Conservation (phyloP, 2,888 invertebrate species). For the Thelaira solivaga region DNA sequence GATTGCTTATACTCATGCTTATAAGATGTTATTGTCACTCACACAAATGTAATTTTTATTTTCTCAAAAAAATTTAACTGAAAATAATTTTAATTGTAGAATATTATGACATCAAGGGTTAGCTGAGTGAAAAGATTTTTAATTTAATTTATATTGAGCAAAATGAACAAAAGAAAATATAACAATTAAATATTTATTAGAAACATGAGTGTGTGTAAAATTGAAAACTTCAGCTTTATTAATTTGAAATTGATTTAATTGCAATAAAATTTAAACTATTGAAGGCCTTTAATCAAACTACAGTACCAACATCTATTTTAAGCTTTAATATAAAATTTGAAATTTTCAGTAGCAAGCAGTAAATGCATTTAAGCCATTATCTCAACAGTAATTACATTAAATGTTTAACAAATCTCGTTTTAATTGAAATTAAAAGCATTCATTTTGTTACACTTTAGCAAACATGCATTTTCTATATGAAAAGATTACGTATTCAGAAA, state of each 20-base stretch:
- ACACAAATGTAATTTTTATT: not conserved
- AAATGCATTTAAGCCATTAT: not conserved
- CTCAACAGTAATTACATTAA: constrained; percentile 24
- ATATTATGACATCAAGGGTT: too few relatives aligned
- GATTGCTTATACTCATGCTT: not conserved
- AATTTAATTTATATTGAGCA: not conserved
- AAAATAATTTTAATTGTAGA: too few relatives aligned
- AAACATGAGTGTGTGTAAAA: too few relatives aligned
- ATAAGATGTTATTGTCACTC: not conserved
- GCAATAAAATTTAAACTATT: too few relatives aligned
- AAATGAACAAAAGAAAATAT: not conserved
- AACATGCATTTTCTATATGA: not conserved
- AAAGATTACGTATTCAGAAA: not conserved
- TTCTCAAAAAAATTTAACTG: not conserved
- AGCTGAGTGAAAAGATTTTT: too few relatives aligned
- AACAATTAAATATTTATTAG: too few relatives aligned
- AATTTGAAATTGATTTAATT: too few relatives aligned
- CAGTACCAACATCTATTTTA: not conserved
- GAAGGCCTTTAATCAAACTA: not conserved
- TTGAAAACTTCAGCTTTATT: too few relatives aligned
- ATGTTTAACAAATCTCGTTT: constrained; percentile 24
- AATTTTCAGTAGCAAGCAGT: not conserved
- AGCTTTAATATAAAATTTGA: not conserved
- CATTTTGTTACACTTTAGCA: not conserved
- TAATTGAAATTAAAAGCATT: constrained; percentile 49